phyloP scores from a whole-genome alignment of 2,888 invertebrate species.

The Microdon myrmicae region DNA sequence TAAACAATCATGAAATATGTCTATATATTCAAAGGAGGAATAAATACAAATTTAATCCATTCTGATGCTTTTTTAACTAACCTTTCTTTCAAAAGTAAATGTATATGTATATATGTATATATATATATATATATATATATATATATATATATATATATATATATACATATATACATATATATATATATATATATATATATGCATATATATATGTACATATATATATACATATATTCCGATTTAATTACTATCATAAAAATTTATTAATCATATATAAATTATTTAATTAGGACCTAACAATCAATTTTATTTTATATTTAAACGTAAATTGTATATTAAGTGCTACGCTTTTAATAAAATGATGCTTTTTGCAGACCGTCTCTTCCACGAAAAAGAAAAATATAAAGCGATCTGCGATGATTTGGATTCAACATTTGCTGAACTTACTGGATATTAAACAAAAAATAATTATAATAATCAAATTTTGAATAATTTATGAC shows the following conservation, averaged over 20 bases:
- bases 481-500: slow-evolving; percentile 39
- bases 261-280: slow-evolving; percentile 19
- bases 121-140: slow-evolving; percentile 26
- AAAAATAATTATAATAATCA: slow-evolving; percentile 41
- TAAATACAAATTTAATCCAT: slow-evolving; percentile 11
- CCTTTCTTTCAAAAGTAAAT: slow-evolving; percentile 6
- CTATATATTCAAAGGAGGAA: slow-evolving; percentile 22
- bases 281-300: not conserved
- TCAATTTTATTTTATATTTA: slow-evolving; percentile 26
- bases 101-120: slow-evolving; percentile 11
- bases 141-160: slow-evolving; percentile 18
- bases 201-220: slow-evolving; percentile 23
- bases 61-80: slow-evolving; percentile 31
- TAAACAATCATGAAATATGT: slow-evolving; percentile 35
- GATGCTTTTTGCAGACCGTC: slow-evolving; percentile 78
- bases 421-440: slow-evolving; percentile 96
- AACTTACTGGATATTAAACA: slow-evolving; percentile 93
- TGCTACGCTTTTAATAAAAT: slow-evolving; percentile 58
- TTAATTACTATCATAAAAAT: slow-evolving; percentile 28
- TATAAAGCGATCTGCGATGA: slow-evolving; percentile 98
- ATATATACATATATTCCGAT: slow-evolving; percentile 37
- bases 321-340: slow-evolving; percentile 38
- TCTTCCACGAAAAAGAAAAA: slow-evolving; percentile 84
- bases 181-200: slow-evolving; percentile 19
- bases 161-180: slow-evolving; percentile 15